A percentile compares a stretch with the other conserved stretches of the same genome.
Evolutionary conservation across 2,113 vertebrate genomes (phyloP).

Genomic region (Rynchops niger): DNA sequence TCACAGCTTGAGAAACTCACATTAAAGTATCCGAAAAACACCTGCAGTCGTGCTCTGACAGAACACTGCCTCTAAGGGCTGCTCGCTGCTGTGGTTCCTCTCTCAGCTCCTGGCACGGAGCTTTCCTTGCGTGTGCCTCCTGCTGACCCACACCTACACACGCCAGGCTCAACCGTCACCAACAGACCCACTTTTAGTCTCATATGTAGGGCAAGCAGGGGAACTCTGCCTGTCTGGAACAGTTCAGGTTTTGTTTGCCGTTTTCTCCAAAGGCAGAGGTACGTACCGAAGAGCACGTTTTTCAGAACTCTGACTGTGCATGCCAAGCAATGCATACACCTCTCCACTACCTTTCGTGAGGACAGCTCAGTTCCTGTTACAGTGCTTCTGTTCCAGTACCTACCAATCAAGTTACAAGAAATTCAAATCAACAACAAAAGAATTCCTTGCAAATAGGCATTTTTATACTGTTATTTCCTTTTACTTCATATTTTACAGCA

Average conservation of each 20-base stretch:
- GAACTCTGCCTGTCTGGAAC: neutral
- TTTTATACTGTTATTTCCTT: neutral
- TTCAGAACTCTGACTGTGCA: neutral
- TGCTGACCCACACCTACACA: neutral
- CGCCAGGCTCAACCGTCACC: neutral
- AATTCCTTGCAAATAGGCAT: neutral
- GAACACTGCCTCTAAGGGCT: neutral
- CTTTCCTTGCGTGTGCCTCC: neutral
- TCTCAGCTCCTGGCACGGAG: neutral
- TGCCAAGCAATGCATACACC: neutral
- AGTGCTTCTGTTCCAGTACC: neutral
- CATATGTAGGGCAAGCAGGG: neutral
- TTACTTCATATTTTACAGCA: neutral
- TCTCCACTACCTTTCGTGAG: neutral
- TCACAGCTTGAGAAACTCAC: neutral
- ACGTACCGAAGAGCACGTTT: neutral
- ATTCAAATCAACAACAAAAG: neutral
- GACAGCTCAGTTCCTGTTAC: neutral
- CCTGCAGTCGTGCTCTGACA: neutral
- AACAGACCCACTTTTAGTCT: neutral
- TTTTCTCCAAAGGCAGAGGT: neutral
- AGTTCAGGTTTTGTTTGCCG: neutral
- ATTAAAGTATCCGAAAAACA: neutral
- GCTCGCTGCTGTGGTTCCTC: neutral
- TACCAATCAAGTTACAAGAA: neutral